Conservation (phyloP, 2,797 vertebrate species). For the Diplodus puntazzo region DNA sequence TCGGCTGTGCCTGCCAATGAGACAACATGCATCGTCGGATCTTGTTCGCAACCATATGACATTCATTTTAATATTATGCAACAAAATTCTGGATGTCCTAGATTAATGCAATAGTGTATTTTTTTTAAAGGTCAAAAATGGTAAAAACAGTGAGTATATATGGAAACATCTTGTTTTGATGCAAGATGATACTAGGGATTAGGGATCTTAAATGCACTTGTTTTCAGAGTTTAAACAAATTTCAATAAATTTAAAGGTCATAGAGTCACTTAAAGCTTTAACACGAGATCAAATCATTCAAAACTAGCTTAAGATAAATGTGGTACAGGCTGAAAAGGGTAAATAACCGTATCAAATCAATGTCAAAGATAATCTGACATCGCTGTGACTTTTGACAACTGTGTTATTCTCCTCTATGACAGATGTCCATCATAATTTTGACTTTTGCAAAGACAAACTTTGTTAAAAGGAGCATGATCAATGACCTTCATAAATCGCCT, state of each 20-base stretch:
- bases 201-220: neutral
- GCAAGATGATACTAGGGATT: neutral
- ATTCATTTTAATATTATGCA: neutral
- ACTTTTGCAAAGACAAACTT: neutral
- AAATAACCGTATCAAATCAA: neutral
- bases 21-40: neutral
- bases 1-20: constrained; percentile 79
- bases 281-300: neutral
- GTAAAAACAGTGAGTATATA: no score
- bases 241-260: no score
- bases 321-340: no score
- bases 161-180: neutral
- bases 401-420: neutral
- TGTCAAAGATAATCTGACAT: neutral
- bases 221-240: neutral
- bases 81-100: fast-evolving
- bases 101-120: neutral
- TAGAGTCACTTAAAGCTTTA: no score
- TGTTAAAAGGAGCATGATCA: fast-evolving
- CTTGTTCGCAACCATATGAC: constrained; percentile 5
- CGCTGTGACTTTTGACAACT: neutral
- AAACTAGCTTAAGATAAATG: neutral
- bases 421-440: neutral
- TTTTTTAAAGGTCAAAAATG: no score
- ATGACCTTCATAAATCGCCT: constrained; percentile 25